These are phyloP conservation scores for Carterocephalus palaemon DNA, from an alignment of 2,888 invertebrate species.

Conservation along the genomic window DNA sequence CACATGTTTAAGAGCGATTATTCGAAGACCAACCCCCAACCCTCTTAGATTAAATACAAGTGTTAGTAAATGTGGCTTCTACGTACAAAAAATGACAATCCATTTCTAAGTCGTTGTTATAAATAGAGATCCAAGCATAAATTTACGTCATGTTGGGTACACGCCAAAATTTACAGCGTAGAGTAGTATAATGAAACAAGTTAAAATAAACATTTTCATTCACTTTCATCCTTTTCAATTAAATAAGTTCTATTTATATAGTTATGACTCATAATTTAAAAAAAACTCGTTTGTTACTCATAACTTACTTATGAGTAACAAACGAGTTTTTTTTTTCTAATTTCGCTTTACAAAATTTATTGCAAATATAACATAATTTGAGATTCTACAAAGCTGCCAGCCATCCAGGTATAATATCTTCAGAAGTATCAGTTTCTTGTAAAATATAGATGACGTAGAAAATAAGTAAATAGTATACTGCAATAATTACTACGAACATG, in stretches of 20 bases:
- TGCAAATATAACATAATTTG: no score
- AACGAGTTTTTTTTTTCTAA: no score
- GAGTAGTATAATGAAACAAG: not conserved
- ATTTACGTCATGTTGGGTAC: not conserved
- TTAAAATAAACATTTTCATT: slow-evolving; percentile 12
- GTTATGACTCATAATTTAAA: no score
- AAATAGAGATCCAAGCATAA: slow-evolving; percentile 7
- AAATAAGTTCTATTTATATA: slow-evolving; percentile 10
- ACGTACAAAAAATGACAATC: slow-evolving; percentile 15
- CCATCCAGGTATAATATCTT: slow-evolving; percentile 16
- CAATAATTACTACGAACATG: slow-evolving; percentile 7
- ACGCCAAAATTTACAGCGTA: slow-evolving; percentile 6
- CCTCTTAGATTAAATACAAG: slow-evolving; percentile 27
- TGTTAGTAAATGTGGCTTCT: no score
- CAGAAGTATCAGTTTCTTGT: slow-evolving; percentile 15
- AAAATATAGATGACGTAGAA: slow-evolving; percentile 16
- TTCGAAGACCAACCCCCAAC: no score
- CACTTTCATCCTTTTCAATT: no score
- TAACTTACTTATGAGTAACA: no score
- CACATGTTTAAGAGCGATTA: no score
- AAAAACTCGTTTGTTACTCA: no score
- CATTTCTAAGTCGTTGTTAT: slow-evolving; percentile 3
- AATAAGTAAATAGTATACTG: slow-evolving; percentile 15
- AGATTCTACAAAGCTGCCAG: slow-evolving; percentile 17
- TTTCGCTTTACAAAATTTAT: no score